These are phyloP conservation scores for Emmelina monodactyla DNA, from an alignment of 2,888 invertebrate species.

Conservation along the genomic window DNA sequence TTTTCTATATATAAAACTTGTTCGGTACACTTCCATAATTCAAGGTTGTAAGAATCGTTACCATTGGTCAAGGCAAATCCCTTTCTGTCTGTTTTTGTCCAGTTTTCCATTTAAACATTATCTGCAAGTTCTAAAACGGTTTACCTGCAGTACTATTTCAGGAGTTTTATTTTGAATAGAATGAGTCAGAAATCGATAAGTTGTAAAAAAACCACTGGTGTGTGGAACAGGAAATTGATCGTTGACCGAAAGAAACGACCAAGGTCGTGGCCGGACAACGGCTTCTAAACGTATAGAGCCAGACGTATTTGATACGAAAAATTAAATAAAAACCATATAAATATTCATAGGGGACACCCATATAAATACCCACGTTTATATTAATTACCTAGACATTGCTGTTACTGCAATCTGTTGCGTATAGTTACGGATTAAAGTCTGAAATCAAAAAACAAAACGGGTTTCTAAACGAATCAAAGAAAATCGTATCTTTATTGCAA, in stretches of 20 bases:
- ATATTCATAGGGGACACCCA: too few relatives aligned
- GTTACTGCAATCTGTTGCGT: too few relatives aligned
- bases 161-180: slow-evolving; percentile 16
- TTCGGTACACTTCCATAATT: slow-evolving; percentile 17
- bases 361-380: too few relatives aligned
- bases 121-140: neutral
- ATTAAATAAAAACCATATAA: slow-evolving; percentile 3
- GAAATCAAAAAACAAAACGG: too few relatives aligned
- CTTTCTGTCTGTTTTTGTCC: slow-evolving; percentile 30
- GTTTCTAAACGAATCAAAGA: too few relatives aligned
- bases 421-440: too few relatives aligned
- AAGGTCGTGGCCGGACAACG: slow-evolving; percentile 54
- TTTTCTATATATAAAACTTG: too few relatives aligned
- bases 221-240: slow-evolving; percentile 31
- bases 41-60: slow-evolving; percentile 44
- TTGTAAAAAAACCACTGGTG: slow-evolving; percentile 16
- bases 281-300: too few relatives aligned
- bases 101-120: slow-evolving; percentile 14
- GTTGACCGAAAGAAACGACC: slow-evolving; percentile 37
- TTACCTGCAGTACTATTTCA: slow-evolving; percentile 28
- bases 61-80: slow-evolving; percentile 46
- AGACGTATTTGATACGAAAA: slow-evolving; percentile 22
- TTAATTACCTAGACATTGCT: too few relatives aligned
- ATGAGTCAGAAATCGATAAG: slow-evolving; percentile 42
- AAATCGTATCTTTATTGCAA: too few relatives aligned